Evolutionary conservation across 2,113 vertebrate species (phyloP).

Genomic region (Stigmatopora nigra): DNA sequence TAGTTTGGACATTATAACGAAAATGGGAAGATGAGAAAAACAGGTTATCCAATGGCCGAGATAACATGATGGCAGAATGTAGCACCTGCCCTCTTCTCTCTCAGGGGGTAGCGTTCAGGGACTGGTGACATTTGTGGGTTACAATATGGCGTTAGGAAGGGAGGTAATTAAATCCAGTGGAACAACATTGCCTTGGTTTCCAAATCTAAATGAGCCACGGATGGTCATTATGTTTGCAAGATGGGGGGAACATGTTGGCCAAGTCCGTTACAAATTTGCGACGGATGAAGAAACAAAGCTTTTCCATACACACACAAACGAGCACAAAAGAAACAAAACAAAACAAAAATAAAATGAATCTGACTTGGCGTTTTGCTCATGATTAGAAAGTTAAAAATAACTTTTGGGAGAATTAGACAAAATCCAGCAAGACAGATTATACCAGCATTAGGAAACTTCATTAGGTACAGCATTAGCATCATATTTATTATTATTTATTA

Average conservation of each 20-base stretch:
- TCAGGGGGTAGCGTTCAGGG: not conserved
- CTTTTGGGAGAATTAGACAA: not conserved
- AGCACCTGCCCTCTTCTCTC: not conserved
- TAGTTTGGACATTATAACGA: not conserved
- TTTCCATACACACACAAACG: too few species aligned
- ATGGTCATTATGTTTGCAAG: conserved; percentile 4
- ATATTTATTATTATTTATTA: not conserved
- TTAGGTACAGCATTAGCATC: not conserved
- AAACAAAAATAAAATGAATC: conserved; percentile 5
- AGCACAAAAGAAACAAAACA: not conserved
- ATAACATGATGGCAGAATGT: not conserved
- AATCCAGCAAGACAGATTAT: not conserved
- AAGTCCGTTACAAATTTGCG: not conserved
- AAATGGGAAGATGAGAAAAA: not conserved
- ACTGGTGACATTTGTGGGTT: not conserved
- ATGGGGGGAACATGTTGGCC: conserved; percentile 2
- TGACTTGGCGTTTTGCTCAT: not conserved
- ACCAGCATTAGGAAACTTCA: not conserved
- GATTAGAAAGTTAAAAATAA: conserved; percentile 8
- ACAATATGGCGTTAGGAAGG: not conserved
- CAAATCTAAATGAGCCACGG: not conserved
- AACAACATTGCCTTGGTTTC: not conserved
- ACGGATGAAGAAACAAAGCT: not conserved
- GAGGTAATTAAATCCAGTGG: not conserved
- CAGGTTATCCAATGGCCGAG: not conserved